Conservation (phyloP, 2,113 vertebrate genomes). For the Poicephalus meyeri region DNA sequence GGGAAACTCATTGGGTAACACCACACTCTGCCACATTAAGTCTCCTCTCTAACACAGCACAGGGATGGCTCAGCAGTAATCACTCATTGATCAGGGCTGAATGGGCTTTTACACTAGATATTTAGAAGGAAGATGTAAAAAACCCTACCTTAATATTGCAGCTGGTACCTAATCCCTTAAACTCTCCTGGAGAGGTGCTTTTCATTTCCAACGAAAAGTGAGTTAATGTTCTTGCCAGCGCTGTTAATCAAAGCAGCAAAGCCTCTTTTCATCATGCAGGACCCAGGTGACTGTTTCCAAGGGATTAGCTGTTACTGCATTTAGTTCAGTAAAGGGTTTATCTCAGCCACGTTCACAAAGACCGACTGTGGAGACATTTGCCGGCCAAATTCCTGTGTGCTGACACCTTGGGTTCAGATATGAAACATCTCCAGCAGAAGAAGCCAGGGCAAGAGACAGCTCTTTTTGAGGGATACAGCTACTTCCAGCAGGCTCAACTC, state of each 20-base stretch:
- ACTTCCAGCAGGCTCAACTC: neutral
- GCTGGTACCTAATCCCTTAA: neutral
- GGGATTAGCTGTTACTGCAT: constrained; percentile 71
- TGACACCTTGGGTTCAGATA: neutral
- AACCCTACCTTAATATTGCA: constrained; percentile 23
- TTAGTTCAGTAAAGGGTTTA: constrained; percentile 74
- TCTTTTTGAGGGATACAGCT: neutral
- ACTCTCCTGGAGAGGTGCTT: neutral
- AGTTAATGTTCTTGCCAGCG: constrained; percentile 13
- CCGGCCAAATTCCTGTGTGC: neutral
- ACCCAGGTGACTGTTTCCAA: constrained; percentile 62
- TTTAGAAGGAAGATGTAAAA: neutral
- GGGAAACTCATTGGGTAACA: neutral
- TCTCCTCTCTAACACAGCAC: neutral
- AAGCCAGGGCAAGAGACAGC: neutral
- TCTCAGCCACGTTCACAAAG: constrained; percentile 18
- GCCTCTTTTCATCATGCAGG: constrained; percentile 47
- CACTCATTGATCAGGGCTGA: neutral
- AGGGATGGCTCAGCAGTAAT: accelerated
- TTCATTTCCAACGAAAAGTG: constrained; percentile 29
- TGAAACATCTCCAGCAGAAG: neutral
- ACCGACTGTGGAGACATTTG: neutral
- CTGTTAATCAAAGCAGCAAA: constrained; percentile 56
- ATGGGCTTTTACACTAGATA: neutral
- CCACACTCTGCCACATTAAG: accelerated